A percentile compares a stretch with the other conserved stretches of the same genome.
Evolutionary conservation across 2,113 vertebrate genomes (phyloP).

Genomic region (Harpagus bidentatus): DNA sequence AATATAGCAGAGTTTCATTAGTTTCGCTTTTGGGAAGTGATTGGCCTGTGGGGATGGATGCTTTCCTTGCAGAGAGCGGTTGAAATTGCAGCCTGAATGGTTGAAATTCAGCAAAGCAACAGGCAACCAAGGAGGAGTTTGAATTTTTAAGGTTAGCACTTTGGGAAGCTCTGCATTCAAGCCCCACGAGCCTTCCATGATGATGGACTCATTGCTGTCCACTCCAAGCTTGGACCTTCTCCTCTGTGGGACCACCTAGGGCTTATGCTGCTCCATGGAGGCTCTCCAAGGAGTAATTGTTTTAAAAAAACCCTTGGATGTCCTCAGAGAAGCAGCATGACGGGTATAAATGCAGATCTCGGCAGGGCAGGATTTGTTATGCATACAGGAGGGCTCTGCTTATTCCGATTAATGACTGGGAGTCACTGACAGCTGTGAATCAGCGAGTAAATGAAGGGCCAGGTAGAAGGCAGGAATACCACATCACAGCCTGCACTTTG

Average conservation of each 20-base stretch:
- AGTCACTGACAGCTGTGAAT: slow-evolving; percentile 37
- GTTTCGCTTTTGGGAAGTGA: neutral
- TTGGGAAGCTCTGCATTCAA: neutral
- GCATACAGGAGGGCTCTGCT: slow-evolving; percentile 11
- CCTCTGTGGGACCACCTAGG: neutral
- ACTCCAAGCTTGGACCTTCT: neutral
- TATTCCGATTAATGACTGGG: neutral
- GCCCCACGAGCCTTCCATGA: accelerated
- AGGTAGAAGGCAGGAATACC: slow-evolving; percentile 7
- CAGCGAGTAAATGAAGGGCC: slow-evolving; percentile 18
- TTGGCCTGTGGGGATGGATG: neutral
- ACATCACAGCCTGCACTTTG: slow-evolving; percentile 48
- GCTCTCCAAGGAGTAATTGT: neutral
- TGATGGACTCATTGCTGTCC: neutral
- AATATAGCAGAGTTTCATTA: neutral
- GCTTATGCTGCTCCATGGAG: neutral
- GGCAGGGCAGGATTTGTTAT: slow-evolving; percentile 19
- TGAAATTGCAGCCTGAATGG: neutral
- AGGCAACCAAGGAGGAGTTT: neutral
- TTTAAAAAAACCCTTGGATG: neutral
- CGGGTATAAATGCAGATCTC: neutral
- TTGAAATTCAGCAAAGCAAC: neutral
- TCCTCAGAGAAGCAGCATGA: neutral
- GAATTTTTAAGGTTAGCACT: neutral
- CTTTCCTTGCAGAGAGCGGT: neutral